Conservation (phyloP, 2,113 vertebrate genomes). For the Speoplatyrhinus poulsoni region DNA sequence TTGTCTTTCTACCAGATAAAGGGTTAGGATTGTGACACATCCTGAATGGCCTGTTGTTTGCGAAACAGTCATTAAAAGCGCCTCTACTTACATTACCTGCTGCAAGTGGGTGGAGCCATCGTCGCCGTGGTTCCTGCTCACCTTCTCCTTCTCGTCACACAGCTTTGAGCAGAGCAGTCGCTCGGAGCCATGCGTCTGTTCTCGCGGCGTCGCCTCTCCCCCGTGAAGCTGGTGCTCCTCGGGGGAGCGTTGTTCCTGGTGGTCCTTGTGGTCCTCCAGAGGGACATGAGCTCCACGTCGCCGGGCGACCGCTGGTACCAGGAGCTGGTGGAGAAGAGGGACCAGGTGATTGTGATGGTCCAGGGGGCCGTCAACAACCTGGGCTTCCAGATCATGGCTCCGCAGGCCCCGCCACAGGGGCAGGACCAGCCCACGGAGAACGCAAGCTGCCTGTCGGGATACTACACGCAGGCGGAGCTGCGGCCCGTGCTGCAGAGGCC, state of each 20-base stretch:
- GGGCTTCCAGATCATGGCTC: constrained; percentile 87
- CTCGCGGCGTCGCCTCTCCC: constrained; percentile 78
- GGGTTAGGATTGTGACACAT: too few species aligned
- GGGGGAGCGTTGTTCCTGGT: constrained; percentile 80
- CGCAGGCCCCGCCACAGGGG: constrained; percentile 55
- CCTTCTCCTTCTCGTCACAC: constrained; percentile 5
- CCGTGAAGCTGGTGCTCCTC: constrained; percentile 83
- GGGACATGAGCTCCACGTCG: constrained; percentile 70
- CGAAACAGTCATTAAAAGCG: too few species aligned
- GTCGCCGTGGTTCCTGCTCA: too few species aligned
- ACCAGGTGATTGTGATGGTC: constrained; percentile 84
- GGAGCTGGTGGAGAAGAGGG: constrained; percentile 83
- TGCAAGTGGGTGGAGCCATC: too few species aligned
- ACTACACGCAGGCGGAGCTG: constrained; percentile 84
- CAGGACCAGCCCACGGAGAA: constrained; percentile 49
- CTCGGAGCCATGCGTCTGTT: constrained; percentile 78
- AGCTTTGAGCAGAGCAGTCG: constrained; percentile 4
- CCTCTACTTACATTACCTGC: too few species aligned
- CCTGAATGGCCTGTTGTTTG: too few species aligned
- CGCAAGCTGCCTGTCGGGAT: constrained; percentile 78
- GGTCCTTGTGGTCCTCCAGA: constrained; percentile 86
- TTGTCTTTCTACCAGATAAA: too few species aligned
- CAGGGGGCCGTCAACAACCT: constrained; percentile 87
- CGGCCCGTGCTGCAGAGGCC: constrained; percentile 84
- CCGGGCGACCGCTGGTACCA: constrained; percentile 84